These are phyloP conservation scores for Hyles euphorbiae DNA, from an alignment of 1,140 invertebrate genomes.

Conservation along the genomic window DNA sequence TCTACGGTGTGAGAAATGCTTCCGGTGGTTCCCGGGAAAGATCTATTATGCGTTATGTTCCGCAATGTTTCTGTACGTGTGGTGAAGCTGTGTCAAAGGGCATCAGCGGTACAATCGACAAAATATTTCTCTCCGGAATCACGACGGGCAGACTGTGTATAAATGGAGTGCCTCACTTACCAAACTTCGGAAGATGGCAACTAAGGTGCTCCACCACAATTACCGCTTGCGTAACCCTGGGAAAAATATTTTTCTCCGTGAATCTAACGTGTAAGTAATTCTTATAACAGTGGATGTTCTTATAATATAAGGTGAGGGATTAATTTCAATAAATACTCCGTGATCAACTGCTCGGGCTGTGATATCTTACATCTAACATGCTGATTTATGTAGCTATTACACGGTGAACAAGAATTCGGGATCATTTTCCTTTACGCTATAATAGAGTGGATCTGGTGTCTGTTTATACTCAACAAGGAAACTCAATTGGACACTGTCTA, in stretches of 20 bases:
- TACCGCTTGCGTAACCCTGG: slow-evolving; percentile 75
- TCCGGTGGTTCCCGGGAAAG: slow-evolving; percentile 72
- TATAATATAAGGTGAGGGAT: slow-evolving; percentile 45
- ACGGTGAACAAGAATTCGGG: slow-evolving; percentile 41
- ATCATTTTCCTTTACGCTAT: slow-evolving; percentile 38
- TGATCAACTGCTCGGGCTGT: slow-evolving; percentile 49
- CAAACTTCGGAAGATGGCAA: slow-evolving; percentile 74
- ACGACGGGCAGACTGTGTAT: slow-evolving; percentile 72
- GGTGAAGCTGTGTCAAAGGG: slow-evolving; percentile 59
- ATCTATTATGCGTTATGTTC: slow-evolving; percentile 72
- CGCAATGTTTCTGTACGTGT: slow-evolving; percentile 59
- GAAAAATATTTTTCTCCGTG: slow-evolving; percentile 75
- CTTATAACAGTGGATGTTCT: slow-evolving; percentile 64
- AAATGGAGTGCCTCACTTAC: slow-evolving; percentile 75
- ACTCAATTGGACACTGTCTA: slow-evolving; percentile 41
- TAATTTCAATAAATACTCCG: slow-evolving; percentile 43
- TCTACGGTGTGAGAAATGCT: slow-evolving; percentile 60
- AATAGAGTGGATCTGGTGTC: slow-evolving; percentile 38
- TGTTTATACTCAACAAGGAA: slow-evolving; percentile 38
- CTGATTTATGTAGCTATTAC: slow-evolving; percentile 48
- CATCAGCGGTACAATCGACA: slow-evolving; percentile 70
- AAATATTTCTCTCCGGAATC: slow-evolving; percentile 75
- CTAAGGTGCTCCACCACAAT: slow-evolving; percentile 75
- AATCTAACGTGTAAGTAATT: slow-evolving; percentile 73
- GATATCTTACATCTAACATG: slow-evolving; percentile 61